Evolutionary conservation across 1,140 invertebrate genomes (phyloP), one percentile per base, ranked within the genome.

Genomic region (Drosophila varians): DNA sequence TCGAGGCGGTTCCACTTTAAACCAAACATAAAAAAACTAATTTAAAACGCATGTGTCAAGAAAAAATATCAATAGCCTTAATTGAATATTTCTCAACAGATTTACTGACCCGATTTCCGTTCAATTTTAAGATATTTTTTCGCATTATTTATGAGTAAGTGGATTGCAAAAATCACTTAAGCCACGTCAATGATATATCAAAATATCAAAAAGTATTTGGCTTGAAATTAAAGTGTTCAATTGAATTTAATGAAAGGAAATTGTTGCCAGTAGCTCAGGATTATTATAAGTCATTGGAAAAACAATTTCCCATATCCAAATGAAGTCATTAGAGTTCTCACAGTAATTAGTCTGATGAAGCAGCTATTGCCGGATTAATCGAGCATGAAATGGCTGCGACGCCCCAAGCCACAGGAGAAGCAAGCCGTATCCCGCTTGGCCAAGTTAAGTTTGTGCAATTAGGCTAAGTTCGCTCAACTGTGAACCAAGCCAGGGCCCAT

Each of bases 31-130:
- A 74, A 11, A 43, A 74, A 11, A 64, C 31, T 40, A 28, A 72
- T 73, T 73, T 62, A 62, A 72, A 73, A 72, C 57, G 48, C 76
- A 77, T 77, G 70, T 61, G 46, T 48, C 53, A 47, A n/a, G n/a
- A n/a, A 53, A 73, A 43, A 31, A 4, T 56, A 65, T 65, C 38
- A 40, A 55, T 60, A 48, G 6, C 28, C 36, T 19, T 72, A 68
- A 78, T 70, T 57, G 52, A 43, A 25, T 18, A 38, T 74, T 78
- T 54, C 70, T 8, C 51, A 65, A 84, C 31, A 19, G 25, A 45
- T 58, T 47, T 40, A 34, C 48, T 68, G 77, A 76, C 72, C 77
- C 61, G 51, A 70, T 70, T 79, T 64, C 16, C 21, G 18, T 31
- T 43, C 23, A 31, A 36, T 51, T 46, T 45, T 18, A 19, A 38